Evolutionary conservation across 1,140 invertebrate genomes (phyloP), one percentile per base, ranked within the genome.

Genomic region (Wiebesia pumilae): DNA sequence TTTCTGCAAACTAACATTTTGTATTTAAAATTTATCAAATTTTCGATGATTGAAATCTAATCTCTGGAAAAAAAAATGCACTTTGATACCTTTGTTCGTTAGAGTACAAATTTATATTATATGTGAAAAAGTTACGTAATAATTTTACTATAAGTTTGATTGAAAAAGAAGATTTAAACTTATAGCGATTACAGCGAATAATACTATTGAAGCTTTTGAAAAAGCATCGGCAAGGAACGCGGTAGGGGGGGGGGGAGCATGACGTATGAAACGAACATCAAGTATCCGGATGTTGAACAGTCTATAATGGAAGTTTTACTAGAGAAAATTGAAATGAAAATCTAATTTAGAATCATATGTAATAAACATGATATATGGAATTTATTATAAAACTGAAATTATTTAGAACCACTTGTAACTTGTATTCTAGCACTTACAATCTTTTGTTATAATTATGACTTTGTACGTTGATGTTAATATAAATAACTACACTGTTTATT

Each of bases 311-410:
- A 71, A 71, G 40, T 71, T 71, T 71, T 24, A 71, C 30, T 21
- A 71, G 19, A 69, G 12, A 16, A 30, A 38, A 30, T 40, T 71
- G 4, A 71, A 71, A 71, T 40, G 21, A 33, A 71, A 38, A 69
- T 35, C 30, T 71, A 38, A 71, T 71, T 40, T 4, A 38, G 65
- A 21, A 9, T 71, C 1, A 30, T 16, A 35, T 69, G 16, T 35
- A 35, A 12, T 71, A 38, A 71, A 71, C 40, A 4, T 71, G 33
- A 38, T 71, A 21, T 9, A 38, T 38, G 33, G 40, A 38, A 71
- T 71, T 71, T 38, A 71, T 71, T 24, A 24, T 71, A 71, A 71
- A 69, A 9, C 67, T 40, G 69, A 40, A 71, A 71, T 69, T 38
- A 38, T 71, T 71, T 71, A 33, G 3, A 71, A 71, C 24, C 33